Conservation (phyloP, 2,888 invertebrate species). For the Callosobruchus maculatus region DNA sequence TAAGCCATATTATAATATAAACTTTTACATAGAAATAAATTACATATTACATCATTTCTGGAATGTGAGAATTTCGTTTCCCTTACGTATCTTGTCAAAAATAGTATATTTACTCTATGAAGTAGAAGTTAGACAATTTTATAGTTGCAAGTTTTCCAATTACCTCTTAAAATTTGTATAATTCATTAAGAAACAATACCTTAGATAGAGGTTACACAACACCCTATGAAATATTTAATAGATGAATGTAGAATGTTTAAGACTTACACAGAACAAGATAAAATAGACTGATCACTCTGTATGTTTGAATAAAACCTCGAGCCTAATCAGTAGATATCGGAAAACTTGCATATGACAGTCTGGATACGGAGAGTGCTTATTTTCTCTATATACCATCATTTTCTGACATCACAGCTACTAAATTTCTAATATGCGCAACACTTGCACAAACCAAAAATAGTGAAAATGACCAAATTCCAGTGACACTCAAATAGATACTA, state of each 20-base stretch:
- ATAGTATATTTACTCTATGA: constrained; percentile 38
- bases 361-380: constrained; percentile 19
- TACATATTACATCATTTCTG: constrained; percentile 26
- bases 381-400: constrained; percentile 31
- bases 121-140: constrained; percentile 12
- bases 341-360: constrained; percentile 14
- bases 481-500: constrained; percentile 13
- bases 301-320: not conserved
- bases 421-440: constrained; percentile 40
- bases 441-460: constrained; percentile 35
- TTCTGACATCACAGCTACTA: constrained; percentile 45
- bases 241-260: not conserved
- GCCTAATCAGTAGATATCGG: not conserved
- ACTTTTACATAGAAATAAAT: constrained; percentile 26
- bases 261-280: not conserved
- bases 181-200: no score
- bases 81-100: constrained; percentile 44
- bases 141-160: constrained; percentile 15
- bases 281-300: not conserved
- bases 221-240: not conserved
- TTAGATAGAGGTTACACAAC: no score
- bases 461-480: constrained; percentile 8
- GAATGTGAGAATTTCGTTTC: constrained; percentile 41
- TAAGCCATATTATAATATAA: constrained; percentile 38
- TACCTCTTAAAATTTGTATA: no score